Evolutionary conservation across 2,797 vertebrate genomes (phyloP), one percentile per base, ranked within the genome.

Genomic region (Sebastes taczanowskii): DNA sequence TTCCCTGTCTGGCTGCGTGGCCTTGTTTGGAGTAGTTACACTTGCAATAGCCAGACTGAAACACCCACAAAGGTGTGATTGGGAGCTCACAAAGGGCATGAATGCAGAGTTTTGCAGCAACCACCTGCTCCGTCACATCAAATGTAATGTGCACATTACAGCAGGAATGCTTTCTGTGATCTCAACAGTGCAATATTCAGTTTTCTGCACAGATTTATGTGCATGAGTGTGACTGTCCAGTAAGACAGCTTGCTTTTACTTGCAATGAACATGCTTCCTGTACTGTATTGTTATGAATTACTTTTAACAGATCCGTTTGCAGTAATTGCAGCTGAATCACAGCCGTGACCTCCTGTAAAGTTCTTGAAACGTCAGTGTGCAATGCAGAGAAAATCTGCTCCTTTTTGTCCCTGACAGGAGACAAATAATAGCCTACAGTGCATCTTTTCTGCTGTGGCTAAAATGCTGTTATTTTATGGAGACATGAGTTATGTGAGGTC

Each of bases 241-340:
- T 35, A 11, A 46, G 27, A 79, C 49, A 29, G 78, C 69, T 42
- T 18, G 23, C 52, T 52, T 88, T 77, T 23, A 55, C 56, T 66
- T 58, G 58, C 81, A 73, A 73, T 84, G 59, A 83, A 80, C 60
- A 52, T 59, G 49, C 76, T 89, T 91, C 86, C 86, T 84, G 72
- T 11, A 68, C 13, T 55, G 11, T 27, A 49, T 67, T 38, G 52
- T 72, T 66, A 75, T 5, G 34, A 85, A 84, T 63, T 68, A 64
- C 80, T 72, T 85, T 86, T 80, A 88, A 61, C 68, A 87, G 74
- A 88, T 77, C 38, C 8, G 42, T 66, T 72, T 38, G 74, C 78
- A 82, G 81, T 2, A 82, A 89, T 90, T 59, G 82, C 77, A 86
- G 81, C 74, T 82, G 68, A 89, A 84, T 25, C 25, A 25, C 25